Conservation (phyloP, 2,888 invertebrate genomes). For the Adelognathus sp. region DNA sequence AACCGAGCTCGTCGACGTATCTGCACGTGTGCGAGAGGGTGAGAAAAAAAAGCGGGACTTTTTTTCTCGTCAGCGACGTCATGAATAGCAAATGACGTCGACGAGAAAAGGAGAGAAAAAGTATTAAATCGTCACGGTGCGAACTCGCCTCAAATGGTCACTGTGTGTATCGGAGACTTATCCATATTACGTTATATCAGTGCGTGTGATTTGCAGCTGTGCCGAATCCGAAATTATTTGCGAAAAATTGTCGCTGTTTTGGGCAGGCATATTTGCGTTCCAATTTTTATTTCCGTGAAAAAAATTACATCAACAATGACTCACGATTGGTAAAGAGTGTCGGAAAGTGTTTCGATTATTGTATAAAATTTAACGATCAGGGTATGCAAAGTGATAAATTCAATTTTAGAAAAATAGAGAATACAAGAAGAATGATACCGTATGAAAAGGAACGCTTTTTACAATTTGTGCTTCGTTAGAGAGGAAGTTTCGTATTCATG, state of each 20-base stretch:
- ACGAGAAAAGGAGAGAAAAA: neutral
- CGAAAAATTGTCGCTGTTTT: conserved; percentile 10
- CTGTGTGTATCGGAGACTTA: conserved; percentile 27
- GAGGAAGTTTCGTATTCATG: too few relatives aligned
- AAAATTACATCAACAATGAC: neutral
- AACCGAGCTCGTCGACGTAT: neutral
- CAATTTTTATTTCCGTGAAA: neutral
- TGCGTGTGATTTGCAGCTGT: conserved; percentile 17
- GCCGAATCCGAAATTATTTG: conserved; percentile 15
- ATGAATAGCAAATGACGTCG: conserved; percentile 36
- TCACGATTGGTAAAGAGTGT: too few relatives aligned
- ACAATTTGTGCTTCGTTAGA: too few relatives aligned
- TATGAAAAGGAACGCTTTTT: too few relatives aligned
- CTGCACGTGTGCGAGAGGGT: neutral
- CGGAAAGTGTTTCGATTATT: too few relatives aligned
- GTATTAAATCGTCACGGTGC: conserved; percentile 2
- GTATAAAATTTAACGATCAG: too few relatives aligned
- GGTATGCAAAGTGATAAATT: too few relatives aligned
- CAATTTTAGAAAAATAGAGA: too few relatives aligned
- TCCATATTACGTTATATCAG: conserved; percentile 45
- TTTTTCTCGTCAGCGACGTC: conserved; percentile 23
- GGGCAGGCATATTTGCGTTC: neutral
- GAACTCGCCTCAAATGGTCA: conserved; percentile 28
- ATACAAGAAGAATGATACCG: too few relatives aligned
- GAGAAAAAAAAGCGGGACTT: conserved; percentile 5